phyloP scores from a whole-genome alignment of 2,113 vertebrate genomes.

The Ahaetulla prasina region DNA sequence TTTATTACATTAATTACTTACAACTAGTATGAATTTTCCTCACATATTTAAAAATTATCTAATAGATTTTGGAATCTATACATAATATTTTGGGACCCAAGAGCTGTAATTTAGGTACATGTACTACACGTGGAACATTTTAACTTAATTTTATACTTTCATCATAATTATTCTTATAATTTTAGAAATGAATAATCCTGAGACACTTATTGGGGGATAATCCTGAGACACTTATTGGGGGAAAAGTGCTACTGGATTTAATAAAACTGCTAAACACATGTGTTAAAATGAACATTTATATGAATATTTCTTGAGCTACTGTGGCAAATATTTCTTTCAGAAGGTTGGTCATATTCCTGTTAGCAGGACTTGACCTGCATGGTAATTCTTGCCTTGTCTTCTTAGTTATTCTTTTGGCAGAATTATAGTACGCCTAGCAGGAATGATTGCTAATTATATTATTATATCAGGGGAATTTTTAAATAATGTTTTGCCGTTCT shows the following conservation, averaged over 20 bases:
- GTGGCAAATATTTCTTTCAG: background rate
- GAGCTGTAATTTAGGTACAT: background rate
- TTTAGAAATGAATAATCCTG: background rate
- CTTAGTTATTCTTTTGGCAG: background rate
- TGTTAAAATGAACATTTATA: background rate
- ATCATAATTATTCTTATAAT: background rate
- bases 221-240: background rate
- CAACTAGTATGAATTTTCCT: background rate
- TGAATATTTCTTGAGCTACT: background rate
- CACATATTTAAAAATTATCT: background rate
- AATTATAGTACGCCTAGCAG: background rate
- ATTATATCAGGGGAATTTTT: background rate
- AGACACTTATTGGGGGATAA: background rate
- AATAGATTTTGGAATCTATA: background rate
- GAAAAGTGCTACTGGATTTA: background rate
- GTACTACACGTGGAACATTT: background rate
- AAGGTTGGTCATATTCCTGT: background rate
- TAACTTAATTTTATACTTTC: background rate
- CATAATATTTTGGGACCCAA: background rate
- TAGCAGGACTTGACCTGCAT: background rate
- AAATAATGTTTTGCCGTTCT: background rate
- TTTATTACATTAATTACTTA: background rate
- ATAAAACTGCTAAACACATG: background rate
- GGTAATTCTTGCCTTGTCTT: background rate
- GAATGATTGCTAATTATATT: background rate